phyloP scores from a whole-genome alignment of 2,888 invertebrate species.

The Allygus modestus region DNA sequence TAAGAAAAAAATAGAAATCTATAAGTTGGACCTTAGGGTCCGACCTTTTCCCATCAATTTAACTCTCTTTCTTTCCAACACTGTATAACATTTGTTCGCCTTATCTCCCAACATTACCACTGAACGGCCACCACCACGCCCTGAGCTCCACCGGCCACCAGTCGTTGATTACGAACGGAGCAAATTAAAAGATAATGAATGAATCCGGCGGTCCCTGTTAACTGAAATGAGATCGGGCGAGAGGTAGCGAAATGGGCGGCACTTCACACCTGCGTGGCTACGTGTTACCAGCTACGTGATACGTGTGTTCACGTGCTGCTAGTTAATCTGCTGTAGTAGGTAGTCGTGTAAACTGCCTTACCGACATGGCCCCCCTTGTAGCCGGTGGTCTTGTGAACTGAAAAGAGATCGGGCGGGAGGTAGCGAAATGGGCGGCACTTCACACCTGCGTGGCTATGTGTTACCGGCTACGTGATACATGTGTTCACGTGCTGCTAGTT shows the following conservation, averaged over 20 bases:
- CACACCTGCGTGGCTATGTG: slow-evolving; percentile 30
- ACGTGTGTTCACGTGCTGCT: neutral
- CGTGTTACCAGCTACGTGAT: slow-evolving; percentile 9
- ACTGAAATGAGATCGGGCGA: slow-evolving; percentile 34
- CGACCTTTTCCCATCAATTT: too few relatives aligned
- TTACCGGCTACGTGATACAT: neutral
- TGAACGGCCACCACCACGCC: neutral
- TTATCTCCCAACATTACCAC: neutral
- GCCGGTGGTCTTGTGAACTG: slow-evolving; percentile 15
- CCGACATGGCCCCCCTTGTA: neutral
- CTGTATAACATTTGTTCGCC: neutral
- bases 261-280: slow-evolving; percentile 26
- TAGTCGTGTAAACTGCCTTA: slow-evolving; percentile 17
- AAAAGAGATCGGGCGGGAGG: slow-evolving; percentile 31
- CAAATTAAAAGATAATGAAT: slow-evolving; percentile 45
- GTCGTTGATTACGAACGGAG: slow-evolving; percentile 10
- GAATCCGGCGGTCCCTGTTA: slow-evolving; percentile 10
- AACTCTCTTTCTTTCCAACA: too few relatives aligned
- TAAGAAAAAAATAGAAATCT: too few relatives aligned
- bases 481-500: neutral
- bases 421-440: slow-evolving; percentile 21
- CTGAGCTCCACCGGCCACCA: neutral
- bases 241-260: slow-evolving; percentile 21
- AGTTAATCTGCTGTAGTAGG: neutral
- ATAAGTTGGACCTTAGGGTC: too few relatives aligned